Evolutionary conservation across 1,140 invertebrate genomes (phyloP).

Genomic region (Drosophila kikkawai): DNA sequence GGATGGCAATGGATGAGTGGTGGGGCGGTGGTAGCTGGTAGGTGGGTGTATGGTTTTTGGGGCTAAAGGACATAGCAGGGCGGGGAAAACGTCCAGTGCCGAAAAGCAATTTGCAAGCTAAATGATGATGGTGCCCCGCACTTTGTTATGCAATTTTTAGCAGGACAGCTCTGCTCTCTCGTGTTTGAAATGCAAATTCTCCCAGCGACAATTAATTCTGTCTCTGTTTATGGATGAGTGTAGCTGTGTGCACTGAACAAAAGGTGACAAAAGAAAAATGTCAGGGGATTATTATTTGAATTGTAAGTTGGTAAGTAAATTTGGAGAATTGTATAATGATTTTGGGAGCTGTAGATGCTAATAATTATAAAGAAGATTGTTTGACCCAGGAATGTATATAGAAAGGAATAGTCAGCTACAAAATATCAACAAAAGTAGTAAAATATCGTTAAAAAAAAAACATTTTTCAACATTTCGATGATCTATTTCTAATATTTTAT

Average conservation of each 20-base stretch:
- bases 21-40: not conserved
- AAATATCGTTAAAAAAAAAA: too few species aligned
- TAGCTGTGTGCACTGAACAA: slow-evolving; percentile 10
- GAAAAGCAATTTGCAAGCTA: slow-evolving; percentile 61
- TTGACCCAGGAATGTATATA: too few species aligned
- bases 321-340: not conserved
- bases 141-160: slow-evolving; percentile 58
- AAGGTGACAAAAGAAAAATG: not conserved
- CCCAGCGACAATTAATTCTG: slow-evolving; percentile 45
- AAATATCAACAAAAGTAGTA: too few species aligned
- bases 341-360: not conserved
- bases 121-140: slow-evolving; percentile 46
- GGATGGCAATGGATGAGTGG: slow-evolving; percentile 19
- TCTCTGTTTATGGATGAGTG: slow-evolving; percentile 5
- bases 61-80: not conserved
- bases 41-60: not conserved
- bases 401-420: too few species aligned
- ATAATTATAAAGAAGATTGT: not conserved
- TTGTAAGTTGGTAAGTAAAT: not conserved
- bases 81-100: slow-evolving; percentile 22
- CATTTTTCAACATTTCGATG: too few species aligned
- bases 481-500: too few species aligned
- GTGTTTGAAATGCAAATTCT: slow-evolving; percentile 51
- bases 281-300: not conserved
- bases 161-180: slow-evolving; percentile 14